phyloP scores from a whole-genome alignment of 2,888 invertebrate genomes.

The Nymphalis polychloros region DNA sequence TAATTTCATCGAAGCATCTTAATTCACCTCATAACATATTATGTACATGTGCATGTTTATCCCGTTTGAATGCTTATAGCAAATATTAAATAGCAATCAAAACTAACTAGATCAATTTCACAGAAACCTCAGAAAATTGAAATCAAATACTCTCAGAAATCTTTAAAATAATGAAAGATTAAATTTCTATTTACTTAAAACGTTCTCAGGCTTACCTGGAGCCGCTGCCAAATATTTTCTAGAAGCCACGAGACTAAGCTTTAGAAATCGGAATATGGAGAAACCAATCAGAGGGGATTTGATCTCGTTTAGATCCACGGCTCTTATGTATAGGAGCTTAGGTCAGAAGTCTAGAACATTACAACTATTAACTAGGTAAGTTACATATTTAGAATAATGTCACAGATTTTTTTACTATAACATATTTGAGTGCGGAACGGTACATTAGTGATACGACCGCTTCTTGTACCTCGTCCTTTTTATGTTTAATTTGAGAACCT shows the following conservation, averaged over 20 bases:
- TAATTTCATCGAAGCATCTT: no score
- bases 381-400: background rate
- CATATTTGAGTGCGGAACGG: no score
- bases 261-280: slow-evolving; percentile 57
- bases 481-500: no score
- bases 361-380: slow-evolving; percentile 85
- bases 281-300: slow-evolving; percentile 79
- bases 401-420: no score
- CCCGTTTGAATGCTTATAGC: background rate
- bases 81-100: slow-evolving; percentile 2
- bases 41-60: no score
- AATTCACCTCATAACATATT: no score
- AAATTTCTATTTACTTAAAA: slow-evolving; percentile 12
- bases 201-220: slow-evolving; percentile 56
- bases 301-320: slow-evolving; percentile 83
- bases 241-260: slow-evolving; percentile 71
- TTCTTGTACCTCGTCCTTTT: no score
- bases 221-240: slow-evolving; percentile 69
- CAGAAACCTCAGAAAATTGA: background rate
- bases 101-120: background rate
- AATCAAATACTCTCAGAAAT: slow-evolving; percentile 9
- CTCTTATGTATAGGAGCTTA: slow-evolving; percentile 83
- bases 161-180: slow-evolving; percentile 5
- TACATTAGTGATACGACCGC: no score
- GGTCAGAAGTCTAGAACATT: slow-evolving; percentile 86